Evolutionary conservation across 1,140 invertebrate genomes (phyloP), one percentile per base, ranked within the genome.

Genomic region (Mylabris phalerata): DNA sequence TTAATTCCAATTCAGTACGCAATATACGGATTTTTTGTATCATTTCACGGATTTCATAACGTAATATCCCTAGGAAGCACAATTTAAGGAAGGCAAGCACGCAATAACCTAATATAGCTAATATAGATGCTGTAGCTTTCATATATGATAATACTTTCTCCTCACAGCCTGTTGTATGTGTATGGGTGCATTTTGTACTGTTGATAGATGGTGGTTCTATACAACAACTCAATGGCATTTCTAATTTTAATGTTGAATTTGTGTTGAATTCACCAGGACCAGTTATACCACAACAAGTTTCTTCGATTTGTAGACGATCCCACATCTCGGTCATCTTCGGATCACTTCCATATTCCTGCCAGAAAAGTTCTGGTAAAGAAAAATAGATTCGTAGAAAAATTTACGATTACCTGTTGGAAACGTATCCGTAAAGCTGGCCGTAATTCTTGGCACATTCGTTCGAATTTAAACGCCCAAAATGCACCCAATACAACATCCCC

Each of bases 81-180:
- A 93, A 77, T 75, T 94, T 94, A 46, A 92, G 80, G 75, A 93
- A 93, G 55, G 90, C 87, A 58, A 93, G 88, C 40, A 94, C 90
- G 74, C 92, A 94, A 73, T 92, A 93, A 6, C 90, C 90, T 45
- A 93, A 73, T 13, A 94, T 88, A 66, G 91, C 90, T 6, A 93
- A 79, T 26, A 89, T 76, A 66, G 92, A 89, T 5, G 88, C 87
- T 4, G 86, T 89, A 66, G 85, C 81, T 54, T 84, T 78, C 13
- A 93, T 76, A 85, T 90, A 93, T 26, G 79, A 57, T 46, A 86
- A 76, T 32, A 92, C 75, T 55, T 78, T 74, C 43, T 85, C 83
- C 32, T 84, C 85, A 74, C 90, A 93, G 44, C 88, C 89, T 4
- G 56, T 60, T 41, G 57, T 46, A 55, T 71, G 66, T 9, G 63